Evolutionary conservation across 2,888 invertebrate genomes (phyloP), one percentile per base, ranked within the genome.

Genomic region (Omphaloscelis lunosa): DNA sequence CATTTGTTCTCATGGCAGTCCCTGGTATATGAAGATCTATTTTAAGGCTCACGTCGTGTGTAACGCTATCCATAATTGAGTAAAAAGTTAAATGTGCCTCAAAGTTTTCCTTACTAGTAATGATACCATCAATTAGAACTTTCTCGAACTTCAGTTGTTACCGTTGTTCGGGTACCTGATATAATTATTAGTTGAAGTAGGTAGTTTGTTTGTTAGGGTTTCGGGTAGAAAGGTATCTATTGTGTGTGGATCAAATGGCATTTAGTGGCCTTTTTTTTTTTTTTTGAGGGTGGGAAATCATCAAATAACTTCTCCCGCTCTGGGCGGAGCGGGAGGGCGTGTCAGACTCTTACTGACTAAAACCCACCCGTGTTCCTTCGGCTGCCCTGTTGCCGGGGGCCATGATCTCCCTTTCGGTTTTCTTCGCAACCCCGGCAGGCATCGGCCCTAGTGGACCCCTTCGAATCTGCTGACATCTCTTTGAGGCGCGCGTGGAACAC

Each of bases 111-210:
- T 53, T 63, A 39, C 76, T 83, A 79, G 72, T 89, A 89, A 88
- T 86, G 85, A 89, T 86, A 80, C 80, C 84, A 88, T 89, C 88
- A 89, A 90, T 90, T 89, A 91, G 84, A 89, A 90, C 87, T 91
- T 89, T 76, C 70, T 68, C 72, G 45, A 90, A 89, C 83, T 86
- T 83, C 59, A 73, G 66, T 81, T 88, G 81, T 79, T 80, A 68
- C 72, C 72, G 78, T 70, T 84, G 82, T 85, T 82, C 75, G 69
- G 75, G 77, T 68, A 82, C 85, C 84, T 85, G 86, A 85, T 82
- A 70, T 86, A 86, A 89, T 90, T 88, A 90, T 82, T 82, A 83
- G 83, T 85, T 78, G 73, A 71, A 84, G 67, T 74, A 68, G 62
- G 15, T 81, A 88, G 69, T 76, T 83, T 79, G 72, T 74, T 75